These are phyloP conservation scores for Pantelozetes paolii DNA, from an alignment of 2,888 invertebrate genomes.

Conservation along the genomic window DNA sequence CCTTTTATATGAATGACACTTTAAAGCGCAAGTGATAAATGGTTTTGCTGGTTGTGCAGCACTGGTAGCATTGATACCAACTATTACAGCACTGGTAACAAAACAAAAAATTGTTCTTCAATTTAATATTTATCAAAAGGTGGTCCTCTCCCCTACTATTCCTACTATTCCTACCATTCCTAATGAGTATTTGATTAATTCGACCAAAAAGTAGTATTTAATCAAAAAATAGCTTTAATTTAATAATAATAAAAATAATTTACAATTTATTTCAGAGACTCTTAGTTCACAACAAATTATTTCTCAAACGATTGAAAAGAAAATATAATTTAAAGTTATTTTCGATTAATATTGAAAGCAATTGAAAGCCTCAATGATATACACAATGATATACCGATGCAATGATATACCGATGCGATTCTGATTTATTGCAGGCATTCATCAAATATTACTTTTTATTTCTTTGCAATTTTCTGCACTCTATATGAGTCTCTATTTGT, in stretches of 20 bases:
- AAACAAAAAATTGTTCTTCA: neutral
- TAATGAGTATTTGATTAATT: constrained; percentile 30
- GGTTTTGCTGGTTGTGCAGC: neutral
- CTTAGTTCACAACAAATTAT: neutral
- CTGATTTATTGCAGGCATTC: constrained; percentile 24
- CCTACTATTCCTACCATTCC: neutral
- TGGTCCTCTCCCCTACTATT: neutral
- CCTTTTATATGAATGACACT: constrained; percentile 26
- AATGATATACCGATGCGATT: neutral
- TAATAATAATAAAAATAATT: constrained; percentile 12
- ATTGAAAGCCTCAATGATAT: neutral
- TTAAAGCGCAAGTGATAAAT: constrained; percentile 32
- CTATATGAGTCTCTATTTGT: neutral
- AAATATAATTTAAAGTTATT: neutral
- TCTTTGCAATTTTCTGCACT: neutral
- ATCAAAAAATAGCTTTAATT: constrained; percentile 17
- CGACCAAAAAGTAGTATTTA: neutral
- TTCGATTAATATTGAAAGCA: neutral
- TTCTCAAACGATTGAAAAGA: neutral
- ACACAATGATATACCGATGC: neutral
- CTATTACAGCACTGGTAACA: neutral
- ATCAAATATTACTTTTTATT: constrained; percentile 27
- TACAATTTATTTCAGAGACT: neutral
- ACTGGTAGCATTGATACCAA: neutral
- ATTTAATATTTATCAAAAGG: constrained; percentile 18